Evolutionary conservation across 2,888 invertebrate species (phyloP).

Genomic region (Morpho achilles): DNA sequence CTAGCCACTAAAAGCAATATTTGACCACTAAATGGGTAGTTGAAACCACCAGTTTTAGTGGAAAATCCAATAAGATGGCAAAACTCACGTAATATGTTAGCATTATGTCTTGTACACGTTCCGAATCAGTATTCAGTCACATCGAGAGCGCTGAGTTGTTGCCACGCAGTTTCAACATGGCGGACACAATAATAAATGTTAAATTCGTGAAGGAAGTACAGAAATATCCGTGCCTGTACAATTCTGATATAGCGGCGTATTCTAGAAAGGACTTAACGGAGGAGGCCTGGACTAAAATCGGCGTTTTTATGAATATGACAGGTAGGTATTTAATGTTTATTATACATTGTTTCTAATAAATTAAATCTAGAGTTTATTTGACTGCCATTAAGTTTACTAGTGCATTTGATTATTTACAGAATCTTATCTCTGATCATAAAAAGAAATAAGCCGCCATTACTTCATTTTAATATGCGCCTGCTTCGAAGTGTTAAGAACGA

Average conservation of each 20-base stretch:
- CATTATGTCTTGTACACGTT: background rate
- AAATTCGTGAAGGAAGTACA: constrained; percentile 33
- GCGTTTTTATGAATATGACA: constrained; percentile 32
- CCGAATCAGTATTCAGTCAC: constrained; percentile 6
- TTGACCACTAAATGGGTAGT: too few relatives aligned
- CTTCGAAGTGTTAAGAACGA: too few relatives aligned
- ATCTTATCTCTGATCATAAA: too few relatives aligned
- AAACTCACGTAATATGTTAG: background rate
- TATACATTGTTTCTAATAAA: background rate
- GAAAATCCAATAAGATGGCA: too few relatives aligned
- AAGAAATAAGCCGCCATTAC: too few relatives aligned
- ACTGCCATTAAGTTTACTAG: background rate
- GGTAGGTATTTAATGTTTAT: constrained; percentile 16
- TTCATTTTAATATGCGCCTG: too few relatives aligned
- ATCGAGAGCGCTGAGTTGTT: background rate
- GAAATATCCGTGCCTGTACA: constrained; percentile 32
- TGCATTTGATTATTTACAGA: too few relatives aligned
- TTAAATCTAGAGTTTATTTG: background rate
- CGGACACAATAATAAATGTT: constrained; percentile 33
- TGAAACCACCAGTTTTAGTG: too few relatives aligned
- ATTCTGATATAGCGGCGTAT: constrained; percentile 32
- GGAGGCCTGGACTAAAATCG: constrained; percentile 38
- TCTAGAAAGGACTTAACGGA: constrained; percentile 36
- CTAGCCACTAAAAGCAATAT: too few relatives aligned
- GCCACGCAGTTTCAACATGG: constrained; percentile 4